Base-by-base conservation (phyloP, 2,113 vertebrate genomes). In the Stomatorhinus ivindoensis region DNA sequence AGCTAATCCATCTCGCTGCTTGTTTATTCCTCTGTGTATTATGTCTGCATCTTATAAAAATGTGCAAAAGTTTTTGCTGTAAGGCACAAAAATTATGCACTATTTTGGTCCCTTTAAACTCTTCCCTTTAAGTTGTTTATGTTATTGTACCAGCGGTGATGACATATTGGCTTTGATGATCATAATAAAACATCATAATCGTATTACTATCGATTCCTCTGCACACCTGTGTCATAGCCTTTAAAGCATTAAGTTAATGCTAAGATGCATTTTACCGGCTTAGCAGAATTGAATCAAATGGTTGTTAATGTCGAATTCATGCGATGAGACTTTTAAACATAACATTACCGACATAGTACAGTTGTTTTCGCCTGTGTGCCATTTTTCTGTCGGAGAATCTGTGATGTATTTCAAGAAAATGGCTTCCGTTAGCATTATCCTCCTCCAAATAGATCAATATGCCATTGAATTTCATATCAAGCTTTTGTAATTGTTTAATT, bases 401-500 rank as follows among this genome's bases (percentile, higher is more conserved):
- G 83, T 1, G 44, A 50, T 86, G 8, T 27, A 27, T 86, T 24
- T n/a, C n/a, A 4, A 48, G 24, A 31, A 27, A 86, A 31, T 50
- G 24, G 83, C 83, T 85, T 83, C 42, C 17, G 2, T 44, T 44
- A 27, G 48, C 85, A 48, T 55, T 55, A 87, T 87, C 27, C 24
- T 35, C 0, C 13, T 35, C 50, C 48, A 87, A 87, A 87, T 15
- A 87, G 48, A 87, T 53, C 84, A 86, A 50, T 53, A 19, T 27
- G 15, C 15, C 17, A 51, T 17, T 27, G 48, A 55, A 27, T 87
- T 53, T 87, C 85, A 55, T 53, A 53, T 87, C 47, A 53, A 87
- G 85, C 50, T 35, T 87, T 87, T 87, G 31, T 55, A 53, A 53
- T 55, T 87, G 85, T 87, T 87, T 87, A 87, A 55, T 55, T 86